Evolutionary conservation across 2,113 vertebrate genomes (phyloP), one percentile per base, ranked within the genome.

Genomic region (Orientallactaga bullata): DNA sequence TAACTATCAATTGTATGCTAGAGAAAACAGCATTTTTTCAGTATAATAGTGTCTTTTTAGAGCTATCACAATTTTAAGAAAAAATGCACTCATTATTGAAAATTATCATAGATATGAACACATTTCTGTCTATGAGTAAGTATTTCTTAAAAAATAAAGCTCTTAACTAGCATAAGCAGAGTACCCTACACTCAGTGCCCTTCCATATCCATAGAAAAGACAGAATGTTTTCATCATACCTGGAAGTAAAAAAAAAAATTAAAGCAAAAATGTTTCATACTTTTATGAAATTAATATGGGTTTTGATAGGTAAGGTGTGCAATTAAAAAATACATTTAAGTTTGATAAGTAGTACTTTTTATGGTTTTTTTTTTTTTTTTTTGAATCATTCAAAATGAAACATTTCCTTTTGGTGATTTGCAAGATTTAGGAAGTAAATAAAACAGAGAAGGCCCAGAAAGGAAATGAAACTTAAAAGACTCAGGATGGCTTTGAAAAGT

Each of bases 181-280:
- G 3, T 12, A 10, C 7, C 4, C 3, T 10, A 0, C 1, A 73
- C 20, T 7, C 12, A 32, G 28, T 51, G 4, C 6, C 8, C 1
- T 55, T 35, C 21, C n/a, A 30, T 73, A 20, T 78, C 10, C 11
- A 15, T 47, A 65, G 17, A 6, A 47, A 89, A 68, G 9, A 65
- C 4, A 79, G 60, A 51, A 28, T 39, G 28, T 10, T 21, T 4
- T 77, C 4, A 47, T 60, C 16, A 24, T 30, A 32, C 37, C 82
- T 74, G 12, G 73, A 26, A n/a, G 15, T 4, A 47, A 11, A 83
- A 21, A 8, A 21, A 8, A n/a, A 21, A 69, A 77, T 47, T 20
- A 71, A 74, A 86, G 10, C 20, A 2, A 84, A 72, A 35, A 7
- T 35, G 2, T 16, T 90, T 79, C 2, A 66, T 30, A 37, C 4